A percentile compares a stretch with the other conserved stretches of the same genome.
Evolutionary conservation across 2,888 invertebrate species (phyloP).

Genomic region (Panzeria rudis): DNA sequence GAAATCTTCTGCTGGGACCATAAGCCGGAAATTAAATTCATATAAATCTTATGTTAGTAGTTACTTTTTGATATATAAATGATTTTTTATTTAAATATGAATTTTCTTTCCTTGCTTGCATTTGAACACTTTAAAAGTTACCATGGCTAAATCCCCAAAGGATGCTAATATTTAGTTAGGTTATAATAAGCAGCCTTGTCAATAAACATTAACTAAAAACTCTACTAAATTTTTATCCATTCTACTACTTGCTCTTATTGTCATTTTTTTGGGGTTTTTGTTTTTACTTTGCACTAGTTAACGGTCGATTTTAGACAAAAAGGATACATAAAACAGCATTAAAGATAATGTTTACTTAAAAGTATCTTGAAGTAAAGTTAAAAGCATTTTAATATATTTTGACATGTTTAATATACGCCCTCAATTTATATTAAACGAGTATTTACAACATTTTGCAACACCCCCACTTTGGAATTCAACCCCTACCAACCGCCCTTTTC

Average conservation of each 20-base stretch:
- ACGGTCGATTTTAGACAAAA: neutral
- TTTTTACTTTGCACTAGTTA: neutral
- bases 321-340: neutral
- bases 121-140: neutral
- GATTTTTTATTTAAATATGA: neutral
- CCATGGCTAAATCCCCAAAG: neutral
- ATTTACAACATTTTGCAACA: slow-evolving; percentile 59
- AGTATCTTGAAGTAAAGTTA: slow-evolving; percentile 64
- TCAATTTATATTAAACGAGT: slow-evolving; percentile 60
- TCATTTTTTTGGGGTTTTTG: neutral
- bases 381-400: slow-evolving; percentile 72
- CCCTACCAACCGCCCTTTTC: neutral
- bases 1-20: neutral
- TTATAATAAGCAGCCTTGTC: slow-evolving; percentile 43
- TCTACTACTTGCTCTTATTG: too few relatives aligned
- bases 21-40: neutral
- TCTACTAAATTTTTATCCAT: slow-evolving; percentile 24
- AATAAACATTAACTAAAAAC: slow-evolving; percentile 38
- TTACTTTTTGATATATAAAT: neutral
- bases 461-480: slow-evolving; percentile 22
- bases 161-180: slow-evolving; percentile 8
- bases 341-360: slow-evolving; percentile 54
- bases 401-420: slow-evolving; percentile 71
- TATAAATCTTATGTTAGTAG: neutral
- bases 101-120: neutral